A percentile compares a stretch with the other conserved stretches of the same genome.
These are phyloP conservation scores for Tachyglossus aculeatus DNA, from an alignment of 2,797 vertebrate genomes.

Conservation along the genomic window DNA sequence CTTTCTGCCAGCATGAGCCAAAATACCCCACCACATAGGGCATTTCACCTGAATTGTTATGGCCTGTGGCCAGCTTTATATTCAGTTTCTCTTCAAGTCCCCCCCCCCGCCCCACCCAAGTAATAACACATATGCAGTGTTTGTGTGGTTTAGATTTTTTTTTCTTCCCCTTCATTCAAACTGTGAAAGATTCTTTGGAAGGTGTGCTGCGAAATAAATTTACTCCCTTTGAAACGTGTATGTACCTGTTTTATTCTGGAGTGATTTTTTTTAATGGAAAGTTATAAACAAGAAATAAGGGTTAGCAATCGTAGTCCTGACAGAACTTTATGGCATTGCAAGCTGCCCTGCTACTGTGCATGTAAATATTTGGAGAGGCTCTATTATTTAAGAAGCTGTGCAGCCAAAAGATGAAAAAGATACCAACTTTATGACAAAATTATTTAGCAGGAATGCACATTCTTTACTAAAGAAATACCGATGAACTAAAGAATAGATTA, in stretches of 20 bases:
- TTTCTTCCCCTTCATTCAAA: not conserved
- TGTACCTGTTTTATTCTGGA: slow-evolving; percentile 11
- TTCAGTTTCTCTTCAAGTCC: no score
- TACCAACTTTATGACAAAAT: slow-evolving; percentile 35
- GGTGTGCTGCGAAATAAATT: slow-evolving; percentile 34
- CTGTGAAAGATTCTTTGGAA: not conserved
- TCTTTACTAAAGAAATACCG: slow-evolving; percentile 2
- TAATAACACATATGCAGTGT: not conserved
- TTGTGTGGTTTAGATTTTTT: not conserved
- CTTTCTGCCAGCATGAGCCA: no score
- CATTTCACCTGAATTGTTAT: no score
- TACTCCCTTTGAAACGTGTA: slow-evolving; percentile 9
- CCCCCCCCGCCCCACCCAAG: not conserved
- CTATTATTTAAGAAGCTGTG: slow-evolving; percentile 56
- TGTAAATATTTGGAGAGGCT: slow-evolving; percentile 63
- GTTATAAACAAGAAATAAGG: slow-evolving; percentile 34
- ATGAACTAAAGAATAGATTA: slow-evolving; percentile 10
- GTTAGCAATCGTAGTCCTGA: slow-evolving; percentile 37
- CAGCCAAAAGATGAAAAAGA: slow-evolving; percentile 20
- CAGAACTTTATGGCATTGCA: slow-evolving; percentile 38
- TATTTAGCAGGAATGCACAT: not conserved
- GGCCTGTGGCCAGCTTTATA: no score
- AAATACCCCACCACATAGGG: no score
- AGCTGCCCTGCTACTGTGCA: slow-evolving; percentile 32
- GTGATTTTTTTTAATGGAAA: slow-evolving; percentile 32